Conservation (phyloP, 2,888 invertebrate genomes). For the Hedychridium roseum region DNA sequence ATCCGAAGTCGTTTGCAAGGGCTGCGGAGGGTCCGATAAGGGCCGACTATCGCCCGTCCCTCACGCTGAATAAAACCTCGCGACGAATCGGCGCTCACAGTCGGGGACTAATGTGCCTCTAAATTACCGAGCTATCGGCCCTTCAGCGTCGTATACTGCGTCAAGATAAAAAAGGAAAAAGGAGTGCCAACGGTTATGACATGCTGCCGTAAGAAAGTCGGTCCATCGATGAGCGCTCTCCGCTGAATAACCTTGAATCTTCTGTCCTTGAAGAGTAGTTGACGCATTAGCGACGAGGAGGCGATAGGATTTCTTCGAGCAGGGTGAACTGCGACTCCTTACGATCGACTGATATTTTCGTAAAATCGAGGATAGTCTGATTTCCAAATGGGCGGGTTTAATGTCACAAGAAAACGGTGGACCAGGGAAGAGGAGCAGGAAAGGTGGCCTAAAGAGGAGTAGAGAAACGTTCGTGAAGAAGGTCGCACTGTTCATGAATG, state of each 20-base stretch:
- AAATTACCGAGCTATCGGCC: conserved; percentile 15
- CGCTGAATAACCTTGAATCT: no score
- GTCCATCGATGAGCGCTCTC: no score
- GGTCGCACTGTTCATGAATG: conserved; percentile 56
- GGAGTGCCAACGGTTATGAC: no score
- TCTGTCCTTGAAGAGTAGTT: no score
- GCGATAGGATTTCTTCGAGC: no score
- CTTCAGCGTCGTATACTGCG: neutral
- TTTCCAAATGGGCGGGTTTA: no score
- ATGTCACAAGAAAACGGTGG: neutral
- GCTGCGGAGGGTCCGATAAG: conserved; percentile 14
- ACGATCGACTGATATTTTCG: no score
- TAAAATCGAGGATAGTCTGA: no score
- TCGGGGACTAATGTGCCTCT: conserved; percentile 9
- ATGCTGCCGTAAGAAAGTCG: no score
- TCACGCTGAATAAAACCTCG: conserved; percentile 12
- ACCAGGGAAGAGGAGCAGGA: neutral
- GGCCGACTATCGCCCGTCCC: neutral
- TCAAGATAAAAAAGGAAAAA: no score
- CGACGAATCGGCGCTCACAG: conserved; percentile 1
- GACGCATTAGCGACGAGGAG: no score
- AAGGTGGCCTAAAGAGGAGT: neutral
- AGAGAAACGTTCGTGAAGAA: conserved; percentile 53
- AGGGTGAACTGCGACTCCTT: no score
- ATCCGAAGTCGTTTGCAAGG: conserved; percentile 21